A percentile compares a stretch with the other conserved stretches of the same genome.
Conservation (phyloP, 2,888 invertebrate genomes). For the Parnassius mnemosyne region DNA sequence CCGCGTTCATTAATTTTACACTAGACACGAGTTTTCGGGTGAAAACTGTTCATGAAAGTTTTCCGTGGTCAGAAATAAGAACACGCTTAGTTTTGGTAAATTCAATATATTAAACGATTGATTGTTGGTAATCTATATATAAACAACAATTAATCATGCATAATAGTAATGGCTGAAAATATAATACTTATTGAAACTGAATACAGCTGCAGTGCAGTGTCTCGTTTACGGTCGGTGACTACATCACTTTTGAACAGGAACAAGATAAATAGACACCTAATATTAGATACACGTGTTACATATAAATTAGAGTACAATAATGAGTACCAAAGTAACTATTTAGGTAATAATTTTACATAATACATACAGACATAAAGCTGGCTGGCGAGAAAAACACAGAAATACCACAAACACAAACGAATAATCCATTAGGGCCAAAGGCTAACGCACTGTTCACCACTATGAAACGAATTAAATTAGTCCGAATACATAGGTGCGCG, state of each 20-base stretch:
- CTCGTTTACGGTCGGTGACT: no score
- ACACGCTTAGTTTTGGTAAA: no score
- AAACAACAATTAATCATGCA: no score
- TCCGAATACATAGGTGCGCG: conserved; percentile 34
- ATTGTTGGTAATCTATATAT: no score
- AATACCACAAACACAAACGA: conserved; percentile 20
- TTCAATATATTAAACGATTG: no score
- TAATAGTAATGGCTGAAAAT: no score
- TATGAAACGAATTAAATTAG: conserved; percentile 40
- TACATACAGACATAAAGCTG: conserved; percentile 16
- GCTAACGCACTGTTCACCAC: conserved; percentile 43
- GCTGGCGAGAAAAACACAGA: conserved; percentile 2
- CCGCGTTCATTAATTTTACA: conserved; percentile 37
- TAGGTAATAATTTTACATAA: conserved; percentile 13
- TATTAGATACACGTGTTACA: conserved; percentile 19
- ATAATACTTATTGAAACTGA: no score
- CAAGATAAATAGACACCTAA: conserved; percentile 4
- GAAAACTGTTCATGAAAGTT: conserved; percentile 9
- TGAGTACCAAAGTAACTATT: not conserved
- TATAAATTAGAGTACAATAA: conserved; percentile 3
- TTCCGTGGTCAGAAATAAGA: conserved; percentile 4
- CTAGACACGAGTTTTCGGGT: conserved; percentile 28
- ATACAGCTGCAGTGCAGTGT: no score
- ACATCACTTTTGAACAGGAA: not conserved
- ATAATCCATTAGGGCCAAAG: conserved; percentile 24